phyloP scores from a whole-genome alignment of 2,888 invertebrate genomes.

The Boloria euphrosyne region DNA sequence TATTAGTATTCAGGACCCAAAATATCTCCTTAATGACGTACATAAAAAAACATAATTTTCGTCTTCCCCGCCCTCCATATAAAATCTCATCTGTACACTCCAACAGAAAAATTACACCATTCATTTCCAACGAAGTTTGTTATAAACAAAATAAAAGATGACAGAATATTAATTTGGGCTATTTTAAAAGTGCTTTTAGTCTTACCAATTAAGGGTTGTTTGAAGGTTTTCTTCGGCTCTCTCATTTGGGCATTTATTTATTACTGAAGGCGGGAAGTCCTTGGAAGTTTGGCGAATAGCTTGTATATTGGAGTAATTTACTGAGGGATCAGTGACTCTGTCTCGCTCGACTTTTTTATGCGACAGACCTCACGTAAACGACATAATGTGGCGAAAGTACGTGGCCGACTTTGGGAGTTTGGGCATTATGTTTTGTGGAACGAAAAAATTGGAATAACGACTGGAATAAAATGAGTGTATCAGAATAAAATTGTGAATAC shows the following conservation, averaged over 20 bases:
- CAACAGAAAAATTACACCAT: slow-evolving; percentile 11
- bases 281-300: slow-evolving; percentile 24
- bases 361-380: slow-evolving; percentile 26
- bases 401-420: slow-evolving; percentile 15
- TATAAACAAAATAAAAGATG: slow-evolving; percentile 20
- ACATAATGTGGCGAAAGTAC: slow-evolving; percentile 23
- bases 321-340: slow-evolving; percentile 27
- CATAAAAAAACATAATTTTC: too few species aligned
- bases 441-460: slow-evolving; percentile 6
- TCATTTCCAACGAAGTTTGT: slow-evolving; percentile 13
- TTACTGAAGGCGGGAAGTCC: slow-evolving; percentile 17
- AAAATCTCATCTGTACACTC: slow-evolving; percentile 8
- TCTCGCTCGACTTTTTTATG: slow-evolving; percentile 26
- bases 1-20: too few species aligned
- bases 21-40: too few species aligned
- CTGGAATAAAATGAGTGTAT: slow-evolving; percentile 1
- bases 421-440: slow-evolving; percentile 5
- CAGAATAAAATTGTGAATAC: not conserved
- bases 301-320: slow-evolving; percentile 31
- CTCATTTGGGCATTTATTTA: slow-evolving; percentile 34
- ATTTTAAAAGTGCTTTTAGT: slow-evolving; percentile 34
- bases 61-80: too few species aligned
- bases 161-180: slow-evolving; percentile 21
- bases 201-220: slow-evolving; percentile 38
- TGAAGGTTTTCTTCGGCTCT: slow-evolving; percentile 31